Base-by-base conservation (phyloP, 2,888 invertebrate genomes). In the Acrobasis consociella region DNA sequence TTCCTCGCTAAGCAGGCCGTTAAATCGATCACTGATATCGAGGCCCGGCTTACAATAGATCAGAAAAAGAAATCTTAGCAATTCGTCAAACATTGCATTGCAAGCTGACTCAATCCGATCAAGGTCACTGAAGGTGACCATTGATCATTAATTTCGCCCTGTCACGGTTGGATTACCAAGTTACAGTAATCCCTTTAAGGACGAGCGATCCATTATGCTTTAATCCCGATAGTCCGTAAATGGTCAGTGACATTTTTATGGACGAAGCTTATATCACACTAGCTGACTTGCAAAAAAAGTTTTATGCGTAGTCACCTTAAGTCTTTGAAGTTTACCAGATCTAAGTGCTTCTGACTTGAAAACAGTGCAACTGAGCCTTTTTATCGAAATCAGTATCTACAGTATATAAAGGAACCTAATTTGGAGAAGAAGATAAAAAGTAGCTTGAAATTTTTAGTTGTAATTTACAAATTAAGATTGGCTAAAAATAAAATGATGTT, bases 11-110 rank as follows among this genome's bases (percentile, higher is more conserved):
- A 46, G 46, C 46, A 46, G 46, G 52, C 13, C 22, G 31, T 13
- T 52, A 52, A 31, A 52, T 52, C 52, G 13, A 52, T 52, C 31
- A 31, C 31, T 31, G 31, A 31, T 8, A 31, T 8, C 5, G 13
- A 46, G 52, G 13, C 17, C 31, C 8, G 5, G 17, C 17, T 10
- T 51, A 3, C 17, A 22, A 17, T 13, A 17, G 52, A 17, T 13
- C 13, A 52, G 13, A 22, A 52, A 31, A 52, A 22, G 22, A 52
- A 52, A 52, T 52, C 52, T 22, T 52, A 52, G 13, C 13, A 16
- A 52, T 16, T 46, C 46, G 46, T n/a, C n/a, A n/a, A n/a, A 10
- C 46, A 46, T 46, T 46, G 11, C 46, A 46, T 46, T 11, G 7
- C n/a, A 46, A 46, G 46, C 46, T 13, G 10, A 46, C 46, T 46